Evolutionary conservation across 2,888 invertebrate species (phyloP).

Genomic region (Luffia ferchaultella): DNA sequence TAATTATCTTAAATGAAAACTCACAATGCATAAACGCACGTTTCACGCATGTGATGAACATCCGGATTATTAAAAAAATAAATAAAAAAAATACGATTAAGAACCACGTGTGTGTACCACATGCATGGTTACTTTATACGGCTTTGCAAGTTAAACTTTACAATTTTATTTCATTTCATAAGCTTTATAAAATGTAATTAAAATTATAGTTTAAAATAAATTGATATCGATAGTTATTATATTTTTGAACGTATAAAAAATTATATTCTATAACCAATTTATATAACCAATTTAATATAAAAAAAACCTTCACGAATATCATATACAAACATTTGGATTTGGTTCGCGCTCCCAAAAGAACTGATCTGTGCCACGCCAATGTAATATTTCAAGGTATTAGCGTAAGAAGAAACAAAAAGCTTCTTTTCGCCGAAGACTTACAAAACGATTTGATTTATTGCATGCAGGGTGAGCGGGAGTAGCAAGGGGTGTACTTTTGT

Average conservation of each 20-base stretch:
- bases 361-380: not conserved
- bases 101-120: not conserved
- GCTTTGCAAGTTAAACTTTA: not conserved
- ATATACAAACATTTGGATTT: not conserved
- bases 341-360: not conserved
- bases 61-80: too few relatives aligned
- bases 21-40: too few relatives aligned
- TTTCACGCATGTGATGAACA: too few relatives aligned
- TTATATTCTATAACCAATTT: too few relatives aligned
- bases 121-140: not conserved
- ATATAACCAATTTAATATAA: too few relatives aligned
- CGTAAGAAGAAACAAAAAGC: slow-evolving; percentile 10
- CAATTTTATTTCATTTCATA: too few relatives aligned
- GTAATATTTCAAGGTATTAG: not conserved
- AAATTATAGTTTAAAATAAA: too few relatives aligned
- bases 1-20: too few relatives aligned
- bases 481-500: slow-evolving; percentile 15
- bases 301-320: not conserved
- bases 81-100: not conserved
- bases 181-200: too few relatives aligned
- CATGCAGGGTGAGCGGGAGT: slow-evolving; percentile 19
- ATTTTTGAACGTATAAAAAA: too few relatives aligned
- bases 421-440: slow-evolving; percentile 9
- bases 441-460: slow-evolving; percentile 25
- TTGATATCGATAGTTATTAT: too few relatives aligned